phyloP scores from a whole-genome alignment of 1,140 invertebrate species.

The Oreohelix idahoensis region DNA sequence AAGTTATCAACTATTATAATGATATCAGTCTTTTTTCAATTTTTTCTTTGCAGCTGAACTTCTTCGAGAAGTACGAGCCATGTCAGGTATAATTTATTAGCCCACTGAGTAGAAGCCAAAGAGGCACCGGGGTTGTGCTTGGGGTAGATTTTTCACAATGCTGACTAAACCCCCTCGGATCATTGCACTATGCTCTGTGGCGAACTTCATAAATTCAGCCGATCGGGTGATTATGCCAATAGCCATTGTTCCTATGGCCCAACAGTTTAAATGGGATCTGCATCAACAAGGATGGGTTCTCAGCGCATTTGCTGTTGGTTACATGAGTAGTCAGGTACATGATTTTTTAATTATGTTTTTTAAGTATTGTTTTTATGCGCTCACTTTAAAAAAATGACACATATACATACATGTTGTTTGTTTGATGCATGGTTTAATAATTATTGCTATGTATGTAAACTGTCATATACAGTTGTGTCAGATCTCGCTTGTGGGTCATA shows the following conservation, averaged over 20 bases:
- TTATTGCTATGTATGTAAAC: no score
- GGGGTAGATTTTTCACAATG: constrained; percentile 43
- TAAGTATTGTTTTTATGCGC: no score
- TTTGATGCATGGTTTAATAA: no score
- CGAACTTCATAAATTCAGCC: constrained; percentile 87
- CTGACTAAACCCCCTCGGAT: constrained; percentile 74
- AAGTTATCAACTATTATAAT: no score
- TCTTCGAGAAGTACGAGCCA: background rate
- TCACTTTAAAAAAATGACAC: no score
- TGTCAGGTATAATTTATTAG: background rate
- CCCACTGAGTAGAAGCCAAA: no score
- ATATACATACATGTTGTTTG: no score
- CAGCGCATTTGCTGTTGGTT: constrained; percentile 85
- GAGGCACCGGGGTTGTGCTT: background rate
- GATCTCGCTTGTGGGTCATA: no score
- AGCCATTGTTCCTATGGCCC: constrained; percentile 84
- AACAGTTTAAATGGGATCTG: constrained; percentile 83
- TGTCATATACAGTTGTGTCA: no score
- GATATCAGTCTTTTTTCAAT: no score
- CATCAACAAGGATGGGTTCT: constrained; percentile 85
- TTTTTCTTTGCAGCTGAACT: background rate
- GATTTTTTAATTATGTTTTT: no score
- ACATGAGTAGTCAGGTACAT: constrained; percentile 83
- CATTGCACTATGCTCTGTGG: constrained; percentile 82
- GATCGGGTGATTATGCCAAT: constrained; percentile 88